Conservation (phyloP, 2,113 vertebrate genomes). For the Micronisus gabar region DNA sequence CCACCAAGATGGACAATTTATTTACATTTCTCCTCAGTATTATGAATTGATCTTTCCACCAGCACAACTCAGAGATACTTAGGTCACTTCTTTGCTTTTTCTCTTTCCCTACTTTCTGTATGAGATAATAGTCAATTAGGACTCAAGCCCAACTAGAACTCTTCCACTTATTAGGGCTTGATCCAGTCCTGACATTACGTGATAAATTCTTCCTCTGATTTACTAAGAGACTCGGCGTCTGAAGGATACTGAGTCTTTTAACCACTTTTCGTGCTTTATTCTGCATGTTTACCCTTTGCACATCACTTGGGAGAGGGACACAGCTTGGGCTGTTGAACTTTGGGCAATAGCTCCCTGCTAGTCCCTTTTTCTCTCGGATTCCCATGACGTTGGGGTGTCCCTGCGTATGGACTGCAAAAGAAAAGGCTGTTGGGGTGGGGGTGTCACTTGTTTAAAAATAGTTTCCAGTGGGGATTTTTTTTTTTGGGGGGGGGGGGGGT, state of each 20-base stretch:
- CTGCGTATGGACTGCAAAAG: neutral
- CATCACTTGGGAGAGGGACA: neutral
- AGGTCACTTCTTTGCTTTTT: neutral
- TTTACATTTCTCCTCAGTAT: neutral
- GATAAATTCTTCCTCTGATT: neutral
- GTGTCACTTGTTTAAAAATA: no score
- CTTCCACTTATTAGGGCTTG: neutral
- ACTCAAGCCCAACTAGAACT: neutral
- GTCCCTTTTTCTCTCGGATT: neutral
- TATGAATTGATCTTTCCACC: neutral
- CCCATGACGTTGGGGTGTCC: neutral
- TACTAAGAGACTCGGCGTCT: fast-evolving
- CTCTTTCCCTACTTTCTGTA: neutral
- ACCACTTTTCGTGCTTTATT: neutral
- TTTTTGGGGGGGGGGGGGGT: neutral
- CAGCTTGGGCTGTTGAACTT: neutral
- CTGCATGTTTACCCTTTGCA: neutral
- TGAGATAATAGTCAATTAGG: neutral
- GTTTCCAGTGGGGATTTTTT: neutral
- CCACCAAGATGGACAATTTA: neutral
- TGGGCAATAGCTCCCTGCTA: neutral
- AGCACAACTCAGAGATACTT: neutral
- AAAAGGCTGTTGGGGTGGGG: neutral
- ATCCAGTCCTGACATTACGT: neutral
- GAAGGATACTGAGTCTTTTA: neutral